Percentiles rank a stretch among this genome's conserved stretches.
Evolutionary conservation across 2,113 vertebrate genomes (phyloP).

Genomic region (Lophura nycthemera): DNA sequence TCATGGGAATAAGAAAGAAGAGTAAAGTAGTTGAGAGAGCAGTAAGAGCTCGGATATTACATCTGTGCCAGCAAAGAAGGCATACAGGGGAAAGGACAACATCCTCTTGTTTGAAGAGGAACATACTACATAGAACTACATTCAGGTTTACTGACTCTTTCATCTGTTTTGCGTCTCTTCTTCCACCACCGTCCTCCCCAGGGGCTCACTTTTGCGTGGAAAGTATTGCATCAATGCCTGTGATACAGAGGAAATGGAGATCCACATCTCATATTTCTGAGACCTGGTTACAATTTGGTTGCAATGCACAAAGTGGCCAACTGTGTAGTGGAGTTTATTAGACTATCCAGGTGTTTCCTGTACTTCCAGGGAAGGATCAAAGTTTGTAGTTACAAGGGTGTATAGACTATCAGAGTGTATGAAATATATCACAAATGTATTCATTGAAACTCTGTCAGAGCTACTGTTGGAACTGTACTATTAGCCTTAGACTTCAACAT

Average conservation of each 20-base stretch:
- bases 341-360: slow-evolving; percentile 72
- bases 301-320: slow-evolving; percentile 54
- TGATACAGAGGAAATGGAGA: slow-evolving; percentile 53
- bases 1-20: not conserved
- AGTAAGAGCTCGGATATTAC: not conserved
- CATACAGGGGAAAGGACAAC: not conserved
- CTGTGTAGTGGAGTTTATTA: slow-evolving; percentile 68
- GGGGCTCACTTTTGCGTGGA: slow-evolving; percentile 12
- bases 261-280: slow-evolving; percentile 57
- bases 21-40: not conserved
- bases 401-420: slow-evolving; percentile 62
- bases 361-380: slow-evolving; percentile 70
- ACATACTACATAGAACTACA: not conserved
- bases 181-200: not conserved
- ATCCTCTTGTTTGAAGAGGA: slow-evolving; percentile 47
- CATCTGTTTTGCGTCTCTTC: slow-evolving; percentile 50
- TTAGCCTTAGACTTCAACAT: slow-evolving; percentile 72
- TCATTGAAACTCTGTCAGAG: slow-evolving; percentile 71
- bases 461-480: slow-evolving; percentile 73
- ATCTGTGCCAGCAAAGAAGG: not conserved
- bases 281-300: slow-evolving; percentile 72
- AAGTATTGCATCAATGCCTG: slow-evolving; percentile 16
- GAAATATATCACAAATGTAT: slow-evolving; percentile 71
- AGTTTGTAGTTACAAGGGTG: slow-evolving; percentile 71
- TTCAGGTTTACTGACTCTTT: slow-evolving; percentile 37